Base-by-base conservation (phyloP, 1,140 invertebrate species). In the Campoletis sonorensis region DNA sequence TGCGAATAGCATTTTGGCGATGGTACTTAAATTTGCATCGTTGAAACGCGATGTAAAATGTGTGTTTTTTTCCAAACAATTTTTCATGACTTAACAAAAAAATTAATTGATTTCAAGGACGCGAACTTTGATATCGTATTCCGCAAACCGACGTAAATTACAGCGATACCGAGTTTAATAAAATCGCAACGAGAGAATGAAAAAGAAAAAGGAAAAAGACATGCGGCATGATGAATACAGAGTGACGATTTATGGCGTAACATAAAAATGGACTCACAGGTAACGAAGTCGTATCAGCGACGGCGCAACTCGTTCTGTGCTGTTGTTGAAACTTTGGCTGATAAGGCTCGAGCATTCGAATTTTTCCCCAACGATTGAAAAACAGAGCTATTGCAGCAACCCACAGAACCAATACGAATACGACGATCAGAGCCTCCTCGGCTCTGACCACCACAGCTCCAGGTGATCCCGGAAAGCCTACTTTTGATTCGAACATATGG, bases 331-430 rank as follows among this genome's bases (percentile, higher is more conserved):
- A 96, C 86, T 96, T 96, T 0, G 95, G 96, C 86, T 96, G 96
- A 90, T 96, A 97, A 5, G 96, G 96, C 87, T 96, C 95, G 89
- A 97, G 89, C 96, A 96, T 96, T 82, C 96, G 93, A 81, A 97
- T 97, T 92, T 97, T 97, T 79, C 96, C 96, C 96, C 96, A 97
- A 73, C 96, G 94, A 91, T 96, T 96, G 92, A 97, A 96, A 90
- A 96, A 96, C 8, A 97, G 91, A 0, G 95, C 94, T 23, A 97
- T 96, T 10, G 96, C 95, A 0, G 94, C 95, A 11, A 96, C 94
- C 96, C 96, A 97, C 1, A 96, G 92, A 4, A 96, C 88, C 0
- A 97, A 90, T 0, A 96, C 95, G 68, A 96, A 92, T 4, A 95
- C 91, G 7, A 97, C 95, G 72, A 97, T 95, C 16, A 96, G 92